phyloP scores from a whole-genome alignment of 2,797 vertebrate species.

The Borostomias antarcticus region DNA sequence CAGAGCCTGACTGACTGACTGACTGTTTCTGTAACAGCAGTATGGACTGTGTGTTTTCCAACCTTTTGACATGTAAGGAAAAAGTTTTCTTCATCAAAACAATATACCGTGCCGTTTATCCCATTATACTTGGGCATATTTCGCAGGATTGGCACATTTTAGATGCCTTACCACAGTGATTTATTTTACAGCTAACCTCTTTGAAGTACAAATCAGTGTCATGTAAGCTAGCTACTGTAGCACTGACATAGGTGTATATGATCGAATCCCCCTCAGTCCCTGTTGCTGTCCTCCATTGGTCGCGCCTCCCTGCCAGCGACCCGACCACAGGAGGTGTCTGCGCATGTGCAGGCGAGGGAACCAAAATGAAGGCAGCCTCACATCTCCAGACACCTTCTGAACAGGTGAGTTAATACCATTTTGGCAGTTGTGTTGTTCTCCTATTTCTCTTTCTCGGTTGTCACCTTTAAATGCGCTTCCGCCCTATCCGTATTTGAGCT shows the following conservation, averaged over 20 bases:
- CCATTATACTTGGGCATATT: too few species aligned
- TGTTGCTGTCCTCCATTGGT: background rate
- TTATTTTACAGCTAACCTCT: too few species aligned
- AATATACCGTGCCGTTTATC: too few species aligned
- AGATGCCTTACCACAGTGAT: too few species aligned
- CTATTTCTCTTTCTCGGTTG: background rate
- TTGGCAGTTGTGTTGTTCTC: too few species aligned
- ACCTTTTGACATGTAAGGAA: too few species aligned
- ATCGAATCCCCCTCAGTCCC: background rate
- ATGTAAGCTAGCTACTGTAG: too few species aligned
- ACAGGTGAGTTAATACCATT: background rate
- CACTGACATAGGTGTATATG: background rate
- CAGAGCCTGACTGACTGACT: too few species aligned
- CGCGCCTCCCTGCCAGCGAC: conserved; percentile 6
- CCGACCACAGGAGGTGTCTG: conserved; percentile 26
- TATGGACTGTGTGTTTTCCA: background rate
- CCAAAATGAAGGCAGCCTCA: conserved; percentile 41
- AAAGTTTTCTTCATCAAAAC: too few species aligned
- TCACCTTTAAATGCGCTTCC: background rate
- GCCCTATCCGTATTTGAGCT: background rate
- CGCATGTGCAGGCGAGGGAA: conserved; percentile 62
- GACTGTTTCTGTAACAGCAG: background rate
- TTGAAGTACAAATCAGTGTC: too few species aligned
- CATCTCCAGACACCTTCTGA: conserved; percentile 60
- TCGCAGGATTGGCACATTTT: too few species aligned